Base-by-base conservation (phyloP, 2,113 vertebrate genomes). In the Furnarius figulus region DNA sequence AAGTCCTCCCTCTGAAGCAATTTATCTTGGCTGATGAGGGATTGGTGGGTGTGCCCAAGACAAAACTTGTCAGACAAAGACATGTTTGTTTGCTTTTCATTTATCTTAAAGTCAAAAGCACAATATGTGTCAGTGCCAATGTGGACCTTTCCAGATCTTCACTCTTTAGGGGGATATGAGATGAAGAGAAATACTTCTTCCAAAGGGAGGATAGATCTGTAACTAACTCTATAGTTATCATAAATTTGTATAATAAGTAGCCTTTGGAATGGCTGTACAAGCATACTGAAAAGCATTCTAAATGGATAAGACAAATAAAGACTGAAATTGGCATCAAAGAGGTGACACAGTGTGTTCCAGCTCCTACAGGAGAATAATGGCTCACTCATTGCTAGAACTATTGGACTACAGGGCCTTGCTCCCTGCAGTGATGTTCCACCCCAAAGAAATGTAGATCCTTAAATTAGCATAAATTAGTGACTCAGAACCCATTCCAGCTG, bases 21-120 rank as follows among this genome's bases (percentile, higher is more conserved):
- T 98, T 96, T 98, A 97, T 97, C 95, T 95, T 94, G 95, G 94
- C 89, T 96, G 95, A 97, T 95, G 96, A 97, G 85, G 87, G 95
- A 97, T 95, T 92, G 91, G 96, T 96, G 96, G 94, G 95, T 95
- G 96, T 95, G 95, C 81, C 93, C 91, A 95, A 83, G 96, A 96
- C 85, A 96, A 93, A 95, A 91, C 90, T 91, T 31, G 50, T 95
- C 97, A 91, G 95, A 96, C 95, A 97, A 97, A 97, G 93, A 92
- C 86, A 74, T 97, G 93, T 97, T 97, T 97, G 95, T 95, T 97
- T 97, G 91, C 93, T 89, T 97, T 97, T 74, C 96, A 95, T 97
- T 96, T 96, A 91, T 95, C 89, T 95, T 78, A 31, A 85, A 91
- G 94, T 87, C 72, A 93, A 84, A 93, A 90, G 89, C 84, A 59